Base-by-base conservation (phyloP, 2,113 vertebrate species). In the Prionailurus bengalensis region DNA sequence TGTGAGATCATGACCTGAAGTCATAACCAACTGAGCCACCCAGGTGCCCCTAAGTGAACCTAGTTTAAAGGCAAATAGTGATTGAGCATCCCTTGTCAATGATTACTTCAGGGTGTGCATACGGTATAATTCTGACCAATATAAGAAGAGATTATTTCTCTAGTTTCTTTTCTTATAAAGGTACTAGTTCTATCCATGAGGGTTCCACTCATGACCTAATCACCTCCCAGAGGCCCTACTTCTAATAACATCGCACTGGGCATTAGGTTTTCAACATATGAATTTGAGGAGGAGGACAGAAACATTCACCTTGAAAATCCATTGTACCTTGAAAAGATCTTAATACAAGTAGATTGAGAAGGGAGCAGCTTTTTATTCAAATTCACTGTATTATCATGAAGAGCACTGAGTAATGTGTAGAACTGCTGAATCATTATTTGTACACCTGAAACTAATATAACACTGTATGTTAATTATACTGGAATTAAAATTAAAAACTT, bases 31-130 rank as follows among this genome's bases (percentile, higher is more conserved):
- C 55, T 58, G 55, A 58, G 55, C 55, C 17, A 58, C 17, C 55
- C 17, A 58, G 17, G 17, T 19, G 55, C 55, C 55, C 55, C 55
- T 21, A 61, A 61, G 36, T 27, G 21, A 83, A 8, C 42, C 19
- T 14, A 92, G 31, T 61, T 83, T 83, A 92, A 61, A 83, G 68
- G 53, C 51, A 92, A 83, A 73, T 92, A 82, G 31, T 61, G 53
- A 73, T 3, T 61, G 23, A 53, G 5, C 31, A 15, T 21, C 39
- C 53, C 66, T 27, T 83, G 51, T 33, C 31, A 73, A 29, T 73
- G 39, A 65, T n/a, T 48, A 63, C 21, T 73, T 73, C n/a, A 16
- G 13, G 10, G 10, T 92, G 36, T 51, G 45, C 4, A 29, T 61
- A 42, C 21, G 33, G 5, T 65, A 2, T 15, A 63, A 42, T 36